A percentile compares a stretch with the other conserved stretches of the same genome.
Conservation (phyloP, 2,113 vertebrate species). For the Oostethus manadensis region DNA sequence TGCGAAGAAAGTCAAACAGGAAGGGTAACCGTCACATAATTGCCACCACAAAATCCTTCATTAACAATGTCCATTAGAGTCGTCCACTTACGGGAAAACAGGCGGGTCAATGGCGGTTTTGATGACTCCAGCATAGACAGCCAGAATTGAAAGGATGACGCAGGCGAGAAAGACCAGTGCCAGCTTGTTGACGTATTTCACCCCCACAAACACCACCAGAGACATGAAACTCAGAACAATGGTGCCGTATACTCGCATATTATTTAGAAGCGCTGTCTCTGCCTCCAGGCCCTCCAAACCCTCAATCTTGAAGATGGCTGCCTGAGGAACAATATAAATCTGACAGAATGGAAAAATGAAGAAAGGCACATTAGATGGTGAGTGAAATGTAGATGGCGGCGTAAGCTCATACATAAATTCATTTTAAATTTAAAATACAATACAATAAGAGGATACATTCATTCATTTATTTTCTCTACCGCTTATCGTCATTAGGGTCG, state of each 20-base stretch:
- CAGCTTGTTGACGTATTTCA: conserved; percentile 98
- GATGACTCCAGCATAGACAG: conserved; percentile 94
- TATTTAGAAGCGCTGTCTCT: conserved; percentile 85
- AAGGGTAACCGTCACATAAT: neutral
- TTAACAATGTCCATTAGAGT: neutral
- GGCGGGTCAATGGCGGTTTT: conserved; percentile 90
- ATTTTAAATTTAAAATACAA: neutral
- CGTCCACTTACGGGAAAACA: conserved; percentile 86
- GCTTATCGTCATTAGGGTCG: too few species aligned
- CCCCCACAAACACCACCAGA: conserved; percentile 91
- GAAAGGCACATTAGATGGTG: neutral
- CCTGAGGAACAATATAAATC: conserved; percentile 91
- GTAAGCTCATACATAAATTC: neutral
- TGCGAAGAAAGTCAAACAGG: conserved; percentile 43
- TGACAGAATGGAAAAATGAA: conserved; percentile 46
- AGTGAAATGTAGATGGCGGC: neutral
- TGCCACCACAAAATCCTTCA: neutral
- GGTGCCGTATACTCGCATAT: conserved; percentile 96
- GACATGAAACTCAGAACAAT: conserved; percentile 92
- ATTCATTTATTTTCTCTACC: too few species aligned
- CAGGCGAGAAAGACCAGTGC: conserved; percentile 93
- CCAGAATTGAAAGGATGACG: conserved; percentile 92
- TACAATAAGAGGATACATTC: neutral
- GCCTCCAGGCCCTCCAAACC: conserved; percentile 84
- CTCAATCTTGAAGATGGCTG: conserved; percentile 92